Conservation (phyloP, 2,888 invertebrate genomes). For the Gerris lacustris region DNA sequence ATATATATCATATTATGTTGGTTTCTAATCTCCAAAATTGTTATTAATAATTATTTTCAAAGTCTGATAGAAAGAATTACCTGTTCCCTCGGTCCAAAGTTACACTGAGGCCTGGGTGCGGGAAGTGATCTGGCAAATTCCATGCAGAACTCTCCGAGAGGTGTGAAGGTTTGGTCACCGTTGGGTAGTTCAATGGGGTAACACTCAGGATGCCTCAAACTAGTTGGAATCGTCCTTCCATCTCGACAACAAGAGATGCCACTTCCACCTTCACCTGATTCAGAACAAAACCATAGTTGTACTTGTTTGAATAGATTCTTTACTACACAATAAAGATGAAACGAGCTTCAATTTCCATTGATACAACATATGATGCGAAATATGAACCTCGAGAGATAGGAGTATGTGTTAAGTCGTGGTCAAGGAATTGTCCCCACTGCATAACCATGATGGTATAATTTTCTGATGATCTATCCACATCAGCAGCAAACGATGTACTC, state of each 20-base stretch:
- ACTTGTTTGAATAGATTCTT: too few species aligned
- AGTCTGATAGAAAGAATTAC: slow-evolving; percentile 24
- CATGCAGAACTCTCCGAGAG: slow-evolving; percentile 38
- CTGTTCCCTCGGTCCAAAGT: slow-evolving; percentile 40
- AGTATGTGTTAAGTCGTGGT: slow-evolving; percentile 46
- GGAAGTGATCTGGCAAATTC: slow-evolving; percentile 39
- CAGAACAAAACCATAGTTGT: not conserved
- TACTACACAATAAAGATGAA: slow-evolving; percentile 7
- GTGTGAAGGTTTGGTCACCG: slow-evolving; percentile 37
- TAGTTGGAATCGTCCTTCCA: slow-evolving; percentile 31
- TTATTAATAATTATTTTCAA: too few species aligned
- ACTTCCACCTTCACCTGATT: slow-evolving; percentile 32
- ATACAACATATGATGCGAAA: too few species aligned
- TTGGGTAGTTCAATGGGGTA: slow-evolving; percentile 36
- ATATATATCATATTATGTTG: too few species aligned
- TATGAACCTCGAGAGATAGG: slow-evolving; percentile 39
- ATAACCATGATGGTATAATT: slow-evolving; percentile 43
- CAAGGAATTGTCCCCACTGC: slow-evolving; percentile 47
- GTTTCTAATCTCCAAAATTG: too few species aligned
- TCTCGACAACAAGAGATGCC: slow-evolving; percentile 37
- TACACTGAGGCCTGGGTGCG: slow-evolving; percentile 39
- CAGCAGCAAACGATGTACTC: slow-evolving; percentile 35
- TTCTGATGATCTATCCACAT: slow-evolving; percentile 36
- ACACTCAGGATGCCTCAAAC: slow-evolving; percentile 36
- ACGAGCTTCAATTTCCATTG: not conserved